Evolutionary conservation across 2,888 invertebrate species (phyloP).

Genomic region (Macrosoma leucophasiata): DNA sequence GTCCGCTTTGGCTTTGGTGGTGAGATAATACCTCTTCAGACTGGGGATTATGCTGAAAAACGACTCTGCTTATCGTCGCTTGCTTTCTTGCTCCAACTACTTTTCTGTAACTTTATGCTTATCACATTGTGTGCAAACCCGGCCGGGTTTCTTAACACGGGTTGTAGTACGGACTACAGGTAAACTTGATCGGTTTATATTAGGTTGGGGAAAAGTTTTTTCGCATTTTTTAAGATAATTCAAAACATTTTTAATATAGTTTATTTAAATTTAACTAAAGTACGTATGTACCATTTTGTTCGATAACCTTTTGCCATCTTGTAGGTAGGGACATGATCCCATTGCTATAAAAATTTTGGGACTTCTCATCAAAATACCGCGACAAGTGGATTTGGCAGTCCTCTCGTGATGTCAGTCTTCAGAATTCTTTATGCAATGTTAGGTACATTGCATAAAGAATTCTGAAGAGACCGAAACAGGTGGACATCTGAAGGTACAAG

Average conservation of each 20-base stretch:
- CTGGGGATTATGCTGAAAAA: constrained; percentile 45
- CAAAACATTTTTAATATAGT: not conserved
- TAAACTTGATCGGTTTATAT: not conserved
- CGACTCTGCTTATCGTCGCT: constrained; percentile 42
- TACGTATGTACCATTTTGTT: too few species aligned
- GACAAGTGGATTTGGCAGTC: too few species aligned
- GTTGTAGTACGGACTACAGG: constrained; percentile 12
- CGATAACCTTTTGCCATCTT: too few species aligned
- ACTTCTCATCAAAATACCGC: too few species aligned
- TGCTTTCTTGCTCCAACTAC: constrained; percentile 1
- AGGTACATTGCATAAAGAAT: too few species aligned
- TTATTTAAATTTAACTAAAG: too few species aligned
- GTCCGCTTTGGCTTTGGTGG: constrained; percentile 33
- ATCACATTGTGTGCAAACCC: not conserved
- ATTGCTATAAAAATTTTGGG: too few species aligned
- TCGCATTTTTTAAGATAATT: not conserved
- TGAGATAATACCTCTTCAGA: constrained; percentile 52
- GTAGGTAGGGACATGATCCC: too few species aligned
- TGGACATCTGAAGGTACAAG: too few species aligned
- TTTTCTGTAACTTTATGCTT: not conserved
- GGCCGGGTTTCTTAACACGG: constrained; percentile 2
- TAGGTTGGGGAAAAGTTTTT: not conserved
- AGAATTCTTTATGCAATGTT: too few species aligned
- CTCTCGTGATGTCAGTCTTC: too few species aligned
- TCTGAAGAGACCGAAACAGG: too few species aligned